A percentile compares a stretch with the other conserved stretches of the same genome.
Evolutionary conservation across 1,140 invertebrate species (phyloP).

Genomic region (Drosophila novamexicana): DNA sequence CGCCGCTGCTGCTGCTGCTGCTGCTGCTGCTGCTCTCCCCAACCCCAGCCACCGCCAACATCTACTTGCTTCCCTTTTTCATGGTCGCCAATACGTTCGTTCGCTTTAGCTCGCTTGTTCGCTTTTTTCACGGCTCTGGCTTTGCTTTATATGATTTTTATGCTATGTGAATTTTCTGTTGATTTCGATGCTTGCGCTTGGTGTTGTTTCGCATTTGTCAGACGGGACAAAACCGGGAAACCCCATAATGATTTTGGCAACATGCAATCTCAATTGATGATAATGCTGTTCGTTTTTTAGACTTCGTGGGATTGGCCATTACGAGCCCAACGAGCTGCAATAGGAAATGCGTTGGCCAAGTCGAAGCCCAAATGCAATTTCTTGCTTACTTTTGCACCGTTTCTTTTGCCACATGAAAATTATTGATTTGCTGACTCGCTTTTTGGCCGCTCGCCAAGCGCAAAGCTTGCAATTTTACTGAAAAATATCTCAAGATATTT

Average conservation of each 20-base stretch:
- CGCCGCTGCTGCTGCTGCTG: not conserved
- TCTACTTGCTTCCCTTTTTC: constrained; percentile 56
- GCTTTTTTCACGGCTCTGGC: constrained; percentile 46
- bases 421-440: constrained; percentile 68
- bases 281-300: constrained; percentile 23
- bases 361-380: constrained; percentile 36
- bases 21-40: not conserved
- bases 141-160: constrained; percentile 73
- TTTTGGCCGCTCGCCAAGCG: constrained; percentile 70
- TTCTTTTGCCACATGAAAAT: constrained; percentile 46
- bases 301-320: not conserved
- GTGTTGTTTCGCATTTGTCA: constrained; percentile 37
- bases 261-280: constrained; percentile 11
- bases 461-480: constrained; percentile 42
- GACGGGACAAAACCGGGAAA: constrained; percentile 73
- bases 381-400: constrained; percentile 20
- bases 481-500: constrained; percentile 64
- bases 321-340: not conserved
- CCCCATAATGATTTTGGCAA: constrained; percentile 44
- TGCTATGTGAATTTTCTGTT: constrained; percentile 71
- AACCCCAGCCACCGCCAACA: not conserved
- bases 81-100: constrained; percentile 61
- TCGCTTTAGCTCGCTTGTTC: constrained; percentile 37
- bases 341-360: constrained; percentile 39
- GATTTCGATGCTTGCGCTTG: constrained; percentile 50